phyloP scores from a whole-genome alignment of 2,888 invertebrate species.

The Drosophila kuntzei region DNA sequence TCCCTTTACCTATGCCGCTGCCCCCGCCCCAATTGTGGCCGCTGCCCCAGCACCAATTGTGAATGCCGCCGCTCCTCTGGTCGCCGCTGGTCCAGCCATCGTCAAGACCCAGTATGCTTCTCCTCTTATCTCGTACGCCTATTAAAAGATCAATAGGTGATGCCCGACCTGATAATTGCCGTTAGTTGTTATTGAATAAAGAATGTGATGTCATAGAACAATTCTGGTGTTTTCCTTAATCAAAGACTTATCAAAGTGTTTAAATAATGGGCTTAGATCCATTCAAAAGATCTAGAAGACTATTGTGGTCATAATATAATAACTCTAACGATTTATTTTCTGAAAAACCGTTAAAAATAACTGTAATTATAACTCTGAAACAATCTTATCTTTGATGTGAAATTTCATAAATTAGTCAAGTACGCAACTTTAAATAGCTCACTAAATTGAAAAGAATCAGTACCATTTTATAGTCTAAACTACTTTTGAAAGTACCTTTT shows the following conservation, averaged over 20 bases:
- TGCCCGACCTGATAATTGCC: constrained; percentile 73
- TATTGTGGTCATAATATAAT: not conserved
- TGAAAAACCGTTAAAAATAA: not conserved
- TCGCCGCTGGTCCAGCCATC: constrained; percentile 78
- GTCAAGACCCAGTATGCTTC: constrained; percentile 83
- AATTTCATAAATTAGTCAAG: not conserved
- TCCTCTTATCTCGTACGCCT: constrained; percentile 83
- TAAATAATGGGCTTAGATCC: not conserved
- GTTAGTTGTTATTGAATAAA: constrained; percentile 82
- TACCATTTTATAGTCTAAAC: not conserved
- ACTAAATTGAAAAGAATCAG: not conserved
- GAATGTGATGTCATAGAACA: constrained; percentile 68
- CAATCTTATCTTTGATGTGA: not conserved
- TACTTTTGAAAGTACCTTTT: too few species aligned
- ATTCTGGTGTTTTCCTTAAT: not conserved
- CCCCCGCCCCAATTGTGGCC: constrained; percentile 53
- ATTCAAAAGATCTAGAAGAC: not conserved
- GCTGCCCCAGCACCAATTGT: constrained; percentile 56
- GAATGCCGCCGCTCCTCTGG: constrained; percentile 65
- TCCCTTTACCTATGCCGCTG: constrained; percentile 66
- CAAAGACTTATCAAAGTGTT: not conserved
- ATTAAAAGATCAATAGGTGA: constrained; percentile 63
- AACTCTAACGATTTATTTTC: not conserved
- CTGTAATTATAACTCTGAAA: not conserved
- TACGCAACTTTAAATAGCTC: too few species aligned